A percentile compares a stretch with the other conserved stretches of the same genome.
Evolutionary conservation across 1,140 invertebrate species (phyloP).

Genomic region (Tetraneura akinire): DNA sequence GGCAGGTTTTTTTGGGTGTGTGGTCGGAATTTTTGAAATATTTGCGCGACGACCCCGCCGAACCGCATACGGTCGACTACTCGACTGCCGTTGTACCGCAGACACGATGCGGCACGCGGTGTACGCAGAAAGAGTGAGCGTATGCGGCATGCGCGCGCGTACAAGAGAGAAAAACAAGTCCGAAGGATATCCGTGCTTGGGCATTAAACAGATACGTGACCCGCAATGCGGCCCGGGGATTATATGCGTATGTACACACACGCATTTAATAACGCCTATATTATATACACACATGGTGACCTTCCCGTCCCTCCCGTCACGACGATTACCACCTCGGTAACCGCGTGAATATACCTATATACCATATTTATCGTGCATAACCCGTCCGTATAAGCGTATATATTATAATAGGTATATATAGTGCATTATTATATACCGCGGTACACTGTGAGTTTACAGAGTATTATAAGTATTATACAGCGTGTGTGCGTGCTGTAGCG

Average conservation of each 20-base stretch:
- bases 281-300: neutral
- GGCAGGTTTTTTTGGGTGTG: constrained; percentile 8
- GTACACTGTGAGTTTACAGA: too few species aligned
- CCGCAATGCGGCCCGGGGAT: constrained; percentile 48
- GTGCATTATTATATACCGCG: too few species aligned
- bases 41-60: constrained; percentile 42
- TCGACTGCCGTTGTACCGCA: neutral
- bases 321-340: neutral
- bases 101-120: neutral
- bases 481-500: constrained; percentile 5
- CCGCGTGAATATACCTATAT: too few species aligned
- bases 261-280: constrained; percentile 39
- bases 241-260: constrained; percentile 28
- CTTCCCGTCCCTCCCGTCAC: neutral
- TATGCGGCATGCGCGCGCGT: neutral
- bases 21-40: constrained; percentile 46
- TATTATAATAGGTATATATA: neutral
- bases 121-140: too few species aligned
- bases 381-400: neutral
- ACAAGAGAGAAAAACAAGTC: constrained; percentile 32
- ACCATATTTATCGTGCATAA: too few species aligned
- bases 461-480: neutral
- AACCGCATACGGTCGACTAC: too few species aligned
- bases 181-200: constrained; percentile 50
- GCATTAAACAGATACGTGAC: constrained; percentile 51